Conservation (phyloP, 2,113 vertebrate species). For the Numenius arquata region DNA sequence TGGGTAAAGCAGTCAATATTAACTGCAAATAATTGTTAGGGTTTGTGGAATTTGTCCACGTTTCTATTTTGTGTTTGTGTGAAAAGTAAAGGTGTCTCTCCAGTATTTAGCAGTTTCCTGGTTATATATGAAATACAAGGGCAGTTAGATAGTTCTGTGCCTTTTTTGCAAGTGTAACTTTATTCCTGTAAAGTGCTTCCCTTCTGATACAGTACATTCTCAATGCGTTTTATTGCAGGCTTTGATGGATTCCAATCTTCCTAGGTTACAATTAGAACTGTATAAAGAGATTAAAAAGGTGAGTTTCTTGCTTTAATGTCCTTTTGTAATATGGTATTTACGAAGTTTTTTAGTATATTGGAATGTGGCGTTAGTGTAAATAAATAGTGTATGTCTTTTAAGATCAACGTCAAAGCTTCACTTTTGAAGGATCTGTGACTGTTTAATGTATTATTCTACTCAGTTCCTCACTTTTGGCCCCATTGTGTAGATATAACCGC, state of each 20-base stretch:
- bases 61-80: neutral
- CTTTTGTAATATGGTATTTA: neutral
- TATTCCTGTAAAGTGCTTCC: neutral
- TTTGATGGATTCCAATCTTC: constrained; percentile 97
- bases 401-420: neutral
- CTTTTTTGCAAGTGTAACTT: neutral
- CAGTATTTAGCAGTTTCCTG: neutral
- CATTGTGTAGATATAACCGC: neutral
- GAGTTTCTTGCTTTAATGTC: neutral
- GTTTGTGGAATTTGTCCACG: neutral
- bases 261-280: constrained; percentile 92
- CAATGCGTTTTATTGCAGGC: constrained; percentile 74
- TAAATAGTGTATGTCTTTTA: neutral
- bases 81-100: neutral
- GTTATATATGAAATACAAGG: neutral
- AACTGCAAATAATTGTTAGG: neutral
- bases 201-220: neutral
- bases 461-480: neutral
- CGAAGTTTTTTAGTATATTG: neutral
- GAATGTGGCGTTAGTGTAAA: neutral
- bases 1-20: neutral
- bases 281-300: constrained; percentile 99
- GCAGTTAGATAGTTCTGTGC: neutral
- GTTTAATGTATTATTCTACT: neutral
- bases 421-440: neutral